Evolutionary conservation across 2,113 vertebrate genomes (phyloP).

Genomic region (Gobiocypris rarus): DNA sequence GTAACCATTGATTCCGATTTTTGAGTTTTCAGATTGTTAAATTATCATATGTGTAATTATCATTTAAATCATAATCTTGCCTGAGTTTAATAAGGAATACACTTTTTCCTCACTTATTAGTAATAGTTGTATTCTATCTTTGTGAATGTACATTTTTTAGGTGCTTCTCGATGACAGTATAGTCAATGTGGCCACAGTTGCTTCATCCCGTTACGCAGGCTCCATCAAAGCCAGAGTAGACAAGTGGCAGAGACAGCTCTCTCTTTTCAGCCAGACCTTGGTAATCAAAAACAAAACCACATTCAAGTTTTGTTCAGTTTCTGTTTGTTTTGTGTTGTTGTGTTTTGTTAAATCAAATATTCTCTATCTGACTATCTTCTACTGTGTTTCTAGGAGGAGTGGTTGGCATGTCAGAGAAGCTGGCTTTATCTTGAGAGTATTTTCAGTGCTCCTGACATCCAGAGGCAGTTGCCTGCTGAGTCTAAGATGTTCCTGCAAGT

Average conservation of each 20-base stretch:
- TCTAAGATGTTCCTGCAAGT: conserved; percentile 86
- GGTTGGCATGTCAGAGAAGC: conserved; percentile 83
- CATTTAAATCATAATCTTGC: background rate
- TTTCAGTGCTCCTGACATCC: conserved; percentile 84
- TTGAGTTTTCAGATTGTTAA: background rate
- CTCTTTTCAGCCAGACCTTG: conserved; percentile 83
- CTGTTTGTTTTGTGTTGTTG: background rate
- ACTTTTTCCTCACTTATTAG: background rate
- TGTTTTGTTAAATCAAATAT: background rate
- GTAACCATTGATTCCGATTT: background rate
- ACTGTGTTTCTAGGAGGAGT: conserved; percentile 76
- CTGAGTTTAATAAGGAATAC: background rate
- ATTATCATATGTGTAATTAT: background rate
- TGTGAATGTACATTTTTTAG: conserved; percentile 62
- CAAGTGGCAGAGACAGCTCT: conserved; percentile 77
- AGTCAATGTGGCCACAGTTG: conserved; percentile 79
- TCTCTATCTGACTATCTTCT: background rate
- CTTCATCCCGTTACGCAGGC: conserved; percentile 79
- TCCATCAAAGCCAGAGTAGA: conserved; percentile 79
- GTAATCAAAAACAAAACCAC: conserved; percentile 63
- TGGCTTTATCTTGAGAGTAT: conserved; percentile 87
- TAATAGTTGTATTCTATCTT: background rate
- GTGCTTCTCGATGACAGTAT: conserved; percentile 83
- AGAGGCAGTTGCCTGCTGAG: conserved; percentile 82
- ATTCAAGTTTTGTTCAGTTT: background rate